Conservation (phyloP, 2,888 invertebrate genomes). For the Habrosyne pyritoides region DNA sequence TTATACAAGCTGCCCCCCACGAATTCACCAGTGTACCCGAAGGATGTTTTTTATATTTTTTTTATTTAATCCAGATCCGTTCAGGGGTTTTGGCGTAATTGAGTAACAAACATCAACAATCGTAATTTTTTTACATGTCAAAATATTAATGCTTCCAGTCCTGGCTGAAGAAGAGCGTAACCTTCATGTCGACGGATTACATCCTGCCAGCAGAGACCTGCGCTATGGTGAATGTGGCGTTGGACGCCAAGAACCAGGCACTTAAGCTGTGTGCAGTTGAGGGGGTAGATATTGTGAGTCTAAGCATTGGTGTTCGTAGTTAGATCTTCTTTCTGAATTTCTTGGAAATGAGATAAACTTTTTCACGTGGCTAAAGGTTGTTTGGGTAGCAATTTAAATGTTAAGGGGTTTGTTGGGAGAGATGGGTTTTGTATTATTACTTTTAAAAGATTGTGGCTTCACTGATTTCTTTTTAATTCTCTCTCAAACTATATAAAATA, state of each 20-base stretch:
- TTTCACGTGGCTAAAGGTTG: neutral
- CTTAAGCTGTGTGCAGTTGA: conserved; percentile 98
- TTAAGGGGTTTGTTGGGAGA: neutral
- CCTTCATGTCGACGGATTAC: conserved; percentile 98
- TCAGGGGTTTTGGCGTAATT: no score
- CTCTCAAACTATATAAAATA: no score
- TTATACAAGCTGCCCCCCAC: no score
- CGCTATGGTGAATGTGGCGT: conserved; percentile 99
- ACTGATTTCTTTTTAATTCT: neutral
- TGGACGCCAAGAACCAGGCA: conserved; percentile 98
- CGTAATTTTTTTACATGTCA: no score
- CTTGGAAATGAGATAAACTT: neutral
- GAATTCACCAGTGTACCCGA: no score
- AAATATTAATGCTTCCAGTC: no score
- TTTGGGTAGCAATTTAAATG: neutral
- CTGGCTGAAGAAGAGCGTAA: conserved; percentile 96
- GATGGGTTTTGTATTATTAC: neutral
- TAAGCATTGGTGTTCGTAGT: conserved; percentile 1
- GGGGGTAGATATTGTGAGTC: conserved; percentile 95
- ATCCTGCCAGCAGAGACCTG: conserved; percentile 99
- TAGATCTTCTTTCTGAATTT: neutral
- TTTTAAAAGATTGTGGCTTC: no score
- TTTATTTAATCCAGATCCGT: no score
- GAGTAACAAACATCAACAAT: no score
- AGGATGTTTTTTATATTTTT: no score